phyloP scores from a whole-genome alignment of 2,888 invertebrate species.

The Cheiracanthium punctorium region DNA sequence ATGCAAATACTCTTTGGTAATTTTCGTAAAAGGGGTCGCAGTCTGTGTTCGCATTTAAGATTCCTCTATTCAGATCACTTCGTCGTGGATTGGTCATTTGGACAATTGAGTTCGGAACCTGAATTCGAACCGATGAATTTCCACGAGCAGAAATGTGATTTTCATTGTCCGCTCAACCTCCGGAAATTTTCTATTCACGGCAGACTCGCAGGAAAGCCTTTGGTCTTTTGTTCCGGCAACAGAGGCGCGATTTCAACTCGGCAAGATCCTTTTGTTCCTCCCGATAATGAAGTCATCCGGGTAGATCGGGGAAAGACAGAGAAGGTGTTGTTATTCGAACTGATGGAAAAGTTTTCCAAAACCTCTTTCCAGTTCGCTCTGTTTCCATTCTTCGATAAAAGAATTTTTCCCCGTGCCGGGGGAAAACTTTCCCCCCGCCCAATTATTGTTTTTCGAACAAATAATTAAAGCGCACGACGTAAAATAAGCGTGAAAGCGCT shows the following conservation, averaged over 20 bases:
- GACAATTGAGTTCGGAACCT: constrained; percentile 30
- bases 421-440: neutral
- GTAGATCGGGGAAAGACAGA: neutral
- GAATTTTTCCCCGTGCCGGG: neutral
- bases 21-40: neutral
- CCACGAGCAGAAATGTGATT: constrained; percentile 11
- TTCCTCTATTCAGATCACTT: constrained; percentile 26
- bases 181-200: constrained; percentile 28
- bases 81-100: constrained; percentile 61
- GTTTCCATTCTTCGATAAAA: neutral
- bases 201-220: constrained; percentile 10
- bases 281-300: constrained; percentile 59
- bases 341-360: neutral
- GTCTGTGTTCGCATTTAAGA: constrained; percentile 52
- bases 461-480: constrained; percentile 40
- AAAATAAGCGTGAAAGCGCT: constrained; percentile 22
- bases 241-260: constrained; percentile 42
- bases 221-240: constrained; percentile 30
- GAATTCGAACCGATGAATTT: constrained; percentile 33
- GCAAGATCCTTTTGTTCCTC: constrained; percentile 52
- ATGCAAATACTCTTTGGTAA: constrained; percentile 6
- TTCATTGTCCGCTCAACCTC: constrained; percentile 33
- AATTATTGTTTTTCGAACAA: constrained; percentile 43
- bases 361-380: neutral
- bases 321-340: constrained; percentile 18